phyloP scores from a whole-genome alignment of 1,140 invertebrate species.

The Atta texana region DNA sequence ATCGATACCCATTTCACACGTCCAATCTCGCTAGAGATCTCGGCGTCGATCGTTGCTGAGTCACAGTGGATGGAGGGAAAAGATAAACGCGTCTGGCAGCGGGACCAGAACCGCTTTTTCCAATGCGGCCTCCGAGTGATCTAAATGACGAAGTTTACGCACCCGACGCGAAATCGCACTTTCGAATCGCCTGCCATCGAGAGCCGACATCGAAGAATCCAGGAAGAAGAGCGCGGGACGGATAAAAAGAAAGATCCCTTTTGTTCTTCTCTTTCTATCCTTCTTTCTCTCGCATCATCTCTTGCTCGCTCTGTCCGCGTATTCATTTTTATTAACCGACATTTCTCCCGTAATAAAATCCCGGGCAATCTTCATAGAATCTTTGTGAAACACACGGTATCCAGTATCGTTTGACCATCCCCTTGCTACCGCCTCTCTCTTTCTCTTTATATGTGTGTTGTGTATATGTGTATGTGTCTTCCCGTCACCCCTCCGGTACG shows the following conservation, averaged over 20 bases:
- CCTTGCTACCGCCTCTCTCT: slow-evolving; percentile 69
- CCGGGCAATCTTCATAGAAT: slow-evolving; percentile 87
- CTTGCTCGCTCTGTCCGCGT: slow-evolving; percentile 70
- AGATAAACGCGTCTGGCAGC: slow-evolving; percentile 66
- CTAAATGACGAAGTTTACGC: slow-evolving; percentile 78
- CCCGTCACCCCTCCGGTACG: slow-evolving; percentile 71
- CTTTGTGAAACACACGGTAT: slow-evolving; percentile 86
- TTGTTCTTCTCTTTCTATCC: slow-evolving; percentile 17
- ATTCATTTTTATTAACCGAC: slow-evolving; percentile 87
- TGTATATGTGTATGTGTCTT: neutral
- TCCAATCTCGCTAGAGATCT: slow-evolving; percentile 64
- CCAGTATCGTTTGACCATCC: slow-evolving; percentile 82
- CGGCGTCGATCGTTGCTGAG: slow-evolving; percentile 63
- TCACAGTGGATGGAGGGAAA: slow-evolving; percentile 59
- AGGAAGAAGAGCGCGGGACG: slow-evolving; percentile 63
- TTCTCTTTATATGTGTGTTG: slow-evolving; percentile 1
- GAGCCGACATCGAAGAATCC: slow-evolving; percentile 58
- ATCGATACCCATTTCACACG: slow-evolving; percentile 73
- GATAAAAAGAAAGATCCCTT: slow-evolving; percentile 61
- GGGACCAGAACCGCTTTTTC: slow-evolving; percentile 14
- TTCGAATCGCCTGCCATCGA: slow-evolving; percentile 80
- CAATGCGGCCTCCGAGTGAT: slow-evolving; percentile 46
- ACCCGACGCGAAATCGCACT: slow-evolving; percentile 78
- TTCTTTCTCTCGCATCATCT: neutral
- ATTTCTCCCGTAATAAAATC: slow-evolving; percentile 87